A percentile compares a stretch with the other conserved stretches of the same genome.
These are phyloP conservation scores for Panulirus ornatus DNA, from an alignment of 1,140 invertebrate species.

Conservation along the genomic window DNA sequence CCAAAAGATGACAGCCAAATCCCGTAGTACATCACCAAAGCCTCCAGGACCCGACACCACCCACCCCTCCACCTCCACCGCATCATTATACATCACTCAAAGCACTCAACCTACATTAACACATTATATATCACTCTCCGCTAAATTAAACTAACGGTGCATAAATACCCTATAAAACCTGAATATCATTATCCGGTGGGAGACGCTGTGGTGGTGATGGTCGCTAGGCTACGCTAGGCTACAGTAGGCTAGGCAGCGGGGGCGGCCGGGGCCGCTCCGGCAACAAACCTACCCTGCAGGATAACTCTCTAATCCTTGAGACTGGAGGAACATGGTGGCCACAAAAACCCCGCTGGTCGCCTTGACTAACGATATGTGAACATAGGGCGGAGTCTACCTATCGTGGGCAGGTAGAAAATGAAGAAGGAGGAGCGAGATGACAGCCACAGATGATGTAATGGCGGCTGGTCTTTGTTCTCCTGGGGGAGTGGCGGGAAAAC, in stretches of 20 bases:
- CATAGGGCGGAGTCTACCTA: slow-evolving; percentile 72
- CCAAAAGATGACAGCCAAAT: no score
- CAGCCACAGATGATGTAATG: slow-evolving; percentile 72
- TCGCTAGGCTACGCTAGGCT: neutral
- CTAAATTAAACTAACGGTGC: slow-evolving; percentile 62
- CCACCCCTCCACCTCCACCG: neutral
- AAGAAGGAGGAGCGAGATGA: slow-evolving; percentile 72
- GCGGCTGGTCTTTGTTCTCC: slow-evolving; percentile 68
- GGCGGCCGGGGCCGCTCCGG: neutral
- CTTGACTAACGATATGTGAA: slow-evolving; percentile 73
- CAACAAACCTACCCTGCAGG: neutral
- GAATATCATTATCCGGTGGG: slow-evolving; percentile 35
- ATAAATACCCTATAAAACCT: slow-evolving; percentile 66
- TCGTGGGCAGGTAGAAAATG: slow-evolving; percentile 72
- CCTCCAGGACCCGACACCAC: no score
- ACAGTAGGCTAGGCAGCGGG: neutral
- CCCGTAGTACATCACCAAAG: no score
- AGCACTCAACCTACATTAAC: neutral
- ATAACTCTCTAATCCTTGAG: slow-evolving; percentile 12
- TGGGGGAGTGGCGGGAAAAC: slow-evolving; percentile 70
- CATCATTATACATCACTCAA: neutral
- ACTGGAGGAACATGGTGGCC: slow-evolving; percentile 54
- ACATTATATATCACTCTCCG: slow-evolving; percentile 42
- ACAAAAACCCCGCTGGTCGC: slow-evolving; percentile 63
- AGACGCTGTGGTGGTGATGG: neutral